phyloP scores from a whole-genome alignment of 2,888 invertebrate species.

The Hecatera dysodea region DNA sequence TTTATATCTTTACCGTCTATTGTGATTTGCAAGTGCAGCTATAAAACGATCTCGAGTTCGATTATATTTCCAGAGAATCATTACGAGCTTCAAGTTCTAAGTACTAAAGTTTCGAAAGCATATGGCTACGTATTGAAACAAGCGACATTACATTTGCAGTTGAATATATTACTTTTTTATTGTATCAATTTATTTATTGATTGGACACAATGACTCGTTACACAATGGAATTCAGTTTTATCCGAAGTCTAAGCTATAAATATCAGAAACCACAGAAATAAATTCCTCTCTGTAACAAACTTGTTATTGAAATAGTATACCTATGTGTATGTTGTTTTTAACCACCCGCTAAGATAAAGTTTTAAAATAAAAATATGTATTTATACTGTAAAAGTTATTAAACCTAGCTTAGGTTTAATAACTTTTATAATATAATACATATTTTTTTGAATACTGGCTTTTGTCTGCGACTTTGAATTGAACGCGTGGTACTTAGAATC shows the following conservation, averaged over 20 bases:
- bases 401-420: slow-evolving; percentile 21
- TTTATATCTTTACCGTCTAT: slow-evolving; percentile 3
- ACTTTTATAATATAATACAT: neutral
- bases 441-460: neutral
- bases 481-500: too few relatives aligned
- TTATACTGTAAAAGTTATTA: too few relatives aligned
- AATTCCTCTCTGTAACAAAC: neutral
- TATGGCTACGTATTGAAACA: neutral
- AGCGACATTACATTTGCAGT: neutral
- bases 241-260: slow-evolving; percentile 19
- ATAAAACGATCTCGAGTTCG: neutral
- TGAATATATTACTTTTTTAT: neutral
- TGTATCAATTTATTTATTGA: neutral
- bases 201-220: neutral
- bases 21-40: neutral
- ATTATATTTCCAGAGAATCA: neutral
- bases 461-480: too few relatives aligned
- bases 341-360: slow-evolving; percentile 60
- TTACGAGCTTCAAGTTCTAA: neutral
- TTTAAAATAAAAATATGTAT: too few relatives aligned
- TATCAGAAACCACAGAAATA: slow-evolving; percentile 27
- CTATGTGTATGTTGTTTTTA: slow-evolving; percentile 8
- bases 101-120: neutral
- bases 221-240: slow-evolving; percentile 14
- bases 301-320: slow-evolving; percentile 4